These are phyloP conservation scores for Corvus moneduloides DNA, from an alignment of 2,113 vertebrate genomes.

Conservation along the genomic window DNA sequence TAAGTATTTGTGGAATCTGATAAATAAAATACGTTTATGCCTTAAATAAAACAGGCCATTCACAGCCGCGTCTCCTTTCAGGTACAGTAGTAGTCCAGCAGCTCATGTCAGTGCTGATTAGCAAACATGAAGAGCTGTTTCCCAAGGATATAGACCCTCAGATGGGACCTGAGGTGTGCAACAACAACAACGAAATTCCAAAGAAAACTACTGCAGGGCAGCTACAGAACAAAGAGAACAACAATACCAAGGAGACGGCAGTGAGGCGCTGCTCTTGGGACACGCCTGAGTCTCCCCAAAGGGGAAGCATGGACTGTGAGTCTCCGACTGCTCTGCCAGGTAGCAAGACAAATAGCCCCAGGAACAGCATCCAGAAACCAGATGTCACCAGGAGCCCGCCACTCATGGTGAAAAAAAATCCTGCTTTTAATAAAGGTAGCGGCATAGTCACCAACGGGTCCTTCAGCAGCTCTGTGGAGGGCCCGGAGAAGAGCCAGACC, in stretches of 20 bases:
- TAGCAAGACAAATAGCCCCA: constrained; percentile 83
- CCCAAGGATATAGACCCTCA: constrained; percentile 79
- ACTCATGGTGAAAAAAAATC: constrained; percentile 91
- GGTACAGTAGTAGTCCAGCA: constrained; percentile 95
- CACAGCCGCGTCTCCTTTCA: constrained; percentile 43
- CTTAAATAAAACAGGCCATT: neutral
- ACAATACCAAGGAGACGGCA: constrained; percentile 75
- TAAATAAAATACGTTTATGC: neutral
- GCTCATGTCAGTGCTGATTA: constrained; percentile 95
- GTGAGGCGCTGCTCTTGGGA: constrained; percentile 89
- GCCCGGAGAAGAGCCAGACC: constrained; percentile 82
- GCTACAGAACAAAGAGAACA: constrained; percentile 89
- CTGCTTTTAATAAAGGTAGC: constrained; percentile 92
- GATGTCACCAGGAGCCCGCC: constrained; percentile 89
- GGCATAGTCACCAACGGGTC: constrained; percentile 98
- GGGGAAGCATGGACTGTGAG: constrained; percentile 76
- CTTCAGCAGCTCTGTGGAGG: constrained; percentile 87
- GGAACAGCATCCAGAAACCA: constrained; percentile 79
- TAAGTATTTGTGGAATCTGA: neutral
- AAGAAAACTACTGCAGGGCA: constrained; percentile 72
- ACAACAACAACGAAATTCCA: constrained; percentile 86
- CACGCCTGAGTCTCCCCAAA: constrained; percentile 80
- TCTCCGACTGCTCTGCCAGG: constrained; percentile 70
- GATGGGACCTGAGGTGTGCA: constrained; percentile 72
- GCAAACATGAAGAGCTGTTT: constrained; percentile 86